Percentiles rank a stretch among this genome's conserved stretches.
phyloP scores from a whole-genome alignment of 2,113 vertebrate species.

The Microtus oregoni region DNA sequence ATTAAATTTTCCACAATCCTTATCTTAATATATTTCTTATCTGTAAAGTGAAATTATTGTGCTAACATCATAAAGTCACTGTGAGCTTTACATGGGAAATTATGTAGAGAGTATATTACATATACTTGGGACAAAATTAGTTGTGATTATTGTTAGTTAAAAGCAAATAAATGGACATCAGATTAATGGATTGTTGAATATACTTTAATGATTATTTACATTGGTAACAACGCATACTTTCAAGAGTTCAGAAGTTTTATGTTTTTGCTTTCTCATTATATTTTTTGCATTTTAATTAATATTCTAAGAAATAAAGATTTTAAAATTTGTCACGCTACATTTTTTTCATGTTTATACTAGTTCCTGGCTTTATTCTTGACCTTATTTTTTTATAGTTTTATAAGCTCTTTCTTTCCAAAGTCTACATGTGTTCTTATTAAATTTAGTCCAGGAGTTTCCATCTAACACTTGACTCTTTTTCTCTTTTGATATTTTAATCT shows the following conservation, averaged over 20 bases:
- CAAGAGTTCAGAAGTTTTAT: background rate
- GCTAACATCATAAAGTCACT: background rate
- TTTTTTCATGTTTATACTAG: constrained; percentile 27
- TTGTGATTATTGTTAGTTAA: background rate
- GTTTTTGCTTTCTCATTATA: background rate
- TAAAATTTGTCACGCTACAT: background rate
- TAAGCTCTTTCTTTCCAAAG: background rate
- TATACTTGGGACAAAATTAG: background rate
- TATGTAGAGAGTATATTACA: background rate
- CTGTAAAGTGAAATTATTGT: background rate
- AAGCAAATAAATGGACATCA: background rate
- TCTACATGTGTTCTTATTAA: background rate
- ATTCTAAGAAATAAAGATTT: background rate
- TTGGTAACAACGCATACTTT: constrained; percentile 2
- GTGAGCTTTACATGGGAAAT: background rate
- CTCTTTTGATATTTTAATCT: background rate
- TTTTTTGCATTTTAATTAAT: constrained; percentile 3
- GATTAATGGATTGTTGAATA: background rate
- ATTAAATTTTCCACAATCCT: background rate
- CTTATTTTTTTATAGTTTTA: background rate
- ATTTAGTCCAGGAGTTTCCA: background rate
- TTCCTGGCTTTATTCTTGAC: background rate
- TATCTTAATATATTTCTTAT: background rate
- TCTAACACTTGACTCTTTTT: background rate
- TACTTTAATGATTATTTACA: background rate